Conservation (phyloP, 2,113 vertebrate species). For the Rhinopomastus cyanomelas region DNA sequence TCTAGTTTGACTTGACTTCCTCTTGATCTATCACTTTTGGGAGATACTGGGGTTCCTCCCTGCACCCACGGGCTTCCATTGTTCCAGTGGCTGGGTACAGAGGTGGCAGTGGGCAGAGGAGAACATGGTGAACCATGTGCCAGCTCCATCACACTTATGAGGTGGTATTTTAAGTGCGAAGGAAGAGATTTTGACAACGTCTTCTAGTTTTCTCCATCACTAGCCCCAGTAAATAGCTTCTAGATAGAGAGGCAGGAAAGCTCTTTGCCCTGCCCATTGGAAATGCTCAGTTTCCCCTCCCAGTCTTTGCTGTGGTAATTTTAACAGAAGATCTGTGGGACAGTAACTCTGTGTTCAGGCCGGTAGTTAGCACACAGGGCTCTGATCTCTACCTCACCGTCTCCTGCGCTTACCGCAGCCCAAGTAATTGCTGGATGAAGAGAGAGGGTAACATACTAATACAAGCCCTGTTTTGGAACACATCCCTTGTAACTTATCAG, state of each 20-base stretch:
- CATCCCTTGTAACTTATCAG: not conserved
- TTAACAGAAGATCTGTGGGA: not conserved
- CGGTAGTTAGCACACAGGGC: conserved; percentile 18
- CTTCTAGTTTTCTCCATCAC: not conserved
- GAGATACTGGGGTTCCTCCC: not conserved
- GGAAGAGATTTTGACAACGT: not conserved
- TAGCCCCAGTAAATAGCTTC: not conserved
- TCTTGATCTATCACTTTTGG: conserved; percentile 27
- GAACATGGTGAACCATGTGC: fast-evolving
- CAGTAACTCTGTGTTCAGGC: not conserved
- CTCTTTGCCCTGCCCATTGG: fast-evolving
- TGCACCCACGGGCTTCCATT: not conserved
- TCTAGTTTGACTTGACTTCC: conserved; percentile 42
- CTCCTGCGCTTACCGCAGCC: not conserved
- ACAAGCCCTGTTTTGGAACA: not conserved
- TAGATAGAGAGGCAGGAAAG: not conserved
- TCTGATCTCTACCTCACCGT: conserved; percentile 36
- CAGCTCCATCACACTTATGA: not conserved
- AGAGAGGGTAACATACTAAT: not conserved
- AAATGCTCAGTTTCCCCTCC: not conserved
- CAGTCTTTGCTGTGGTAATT: not conserved
- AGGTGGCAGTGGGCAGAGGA: not conserved
- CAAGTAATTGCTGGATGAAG: conserved; percentile 20
- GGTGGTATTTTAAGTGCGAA: not conserved
- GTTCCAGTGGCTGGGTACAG: not conserved